phyloP scores from a whole-genome alignment of 2,113 vertebrate genomes.

The Paracanthobrama guichenoti region DNA sequence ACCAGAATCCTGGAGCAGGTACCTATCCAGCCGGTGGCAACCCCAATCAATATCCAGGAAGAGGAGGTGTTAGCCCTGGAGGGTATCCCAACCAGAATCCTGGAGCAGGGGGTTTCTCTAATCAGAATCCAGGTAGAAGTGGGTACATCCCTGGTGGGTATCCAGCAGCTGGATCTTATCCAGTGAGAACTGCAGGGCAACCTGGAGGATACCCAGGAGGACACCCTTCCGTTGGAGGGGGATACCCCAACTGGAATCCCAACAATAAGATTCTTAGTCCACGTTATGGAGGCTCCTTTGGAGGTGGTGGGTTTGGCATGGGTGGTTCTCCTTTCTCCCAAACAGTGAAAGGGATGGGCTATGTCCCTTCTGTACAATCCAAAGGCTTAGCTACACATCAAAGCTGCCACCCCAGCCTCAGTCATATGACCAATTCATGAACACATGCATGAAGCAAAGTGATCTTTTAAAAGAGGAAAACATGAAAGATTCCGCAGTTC shows the following conservation, averaged over 20 bases:
- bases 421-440: slow-evolving; percentile 70
- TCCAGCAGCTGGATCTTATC: slow-evolving; percentile 45
- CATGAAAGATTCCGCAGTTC: neutral
- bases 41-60: slow-evolving; percentile 62
- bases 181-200: slow-evolving; percentile 42
- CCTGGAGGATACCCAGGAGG: slow-evolving; percentile 56
- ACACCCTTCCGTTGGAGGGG: slow-evolving; percentile 60
- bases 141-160: slow-evolving; percentile 34
- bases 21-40: slow-evolving; percentile 58
- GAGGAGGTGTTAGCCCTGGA: slow-evolving; percentile 12
- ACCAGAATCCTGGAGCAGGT: slow-evolving; percentile 60
- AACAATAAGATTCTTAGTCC: slow-evolving; percentile 73
- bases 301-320: slow-evolving; percentile 57
- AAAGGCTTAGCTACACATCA: slow-evolving; percentile 68
- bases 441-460: slow-evolving; percentile 67
- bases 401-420: slow-evolving; percentile 38
- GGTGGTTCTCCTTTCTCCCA: slow-evolving; percentile 71
- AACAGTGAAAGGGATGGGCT: slow-evolving; percentile 63
- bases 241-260: slow-evolving; percentile 75
- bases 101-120: slow-evolving; percentile 18
- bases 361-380: slow-evolving; percentile 61
- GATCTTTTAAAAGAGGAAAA: slow-evolving; percentile 57
- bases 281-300: slow-evolving; percentile 66
- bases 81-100: slow-evolving; percentile 65
- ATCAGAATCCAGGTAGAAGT: slow-evolving; percentile 46